A percentile compares a stretch with the other conserved stretches of the same genome.
phyloP scores from a whole-genome alignment of 2,113 vertebrate species.

The Megaptera novaeangliae region DNA sequence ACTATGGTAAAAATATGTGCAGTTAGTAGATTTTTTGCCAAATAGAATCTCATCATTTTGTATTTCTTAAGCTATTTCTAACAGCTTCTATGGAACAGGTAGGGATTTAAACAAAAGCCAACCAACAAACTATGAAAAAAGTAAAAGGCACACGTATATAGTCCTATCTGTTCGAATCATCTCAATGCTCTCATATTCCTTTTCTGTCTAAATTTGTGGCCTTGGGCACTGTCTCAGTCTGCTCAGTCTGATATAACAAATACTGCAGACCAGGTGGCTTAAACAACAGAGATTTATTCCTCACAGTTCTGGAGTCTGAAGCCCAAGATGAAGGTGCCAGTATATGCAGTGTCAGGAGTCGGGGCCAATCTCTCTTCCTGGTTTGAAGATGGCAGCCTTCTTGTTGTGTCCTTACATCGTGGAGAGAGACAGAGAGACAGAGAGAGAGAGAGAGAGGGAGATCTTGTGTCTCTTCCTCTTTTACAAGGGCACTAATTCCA shows the following conservation, averaged over 20 bases:
- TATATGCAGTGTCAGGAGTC: rapidly evolving
- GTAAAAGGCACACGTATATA: neutral
- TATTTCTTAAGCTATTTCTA: neutral
- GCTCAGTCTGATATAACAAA: neutral
- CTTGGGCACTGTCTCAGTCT: neutral
- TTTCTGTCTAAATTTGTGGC: neutral
- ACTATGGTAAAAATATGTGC: neutral
- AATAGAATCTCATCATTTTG: neutral
- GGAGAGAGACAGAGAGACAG: neutral
- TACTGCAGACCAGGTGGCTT: neutral
- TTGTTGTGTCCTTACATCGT: neutral
- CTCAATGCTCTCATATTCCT: neutral
- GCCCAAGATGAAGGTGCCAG: neutral
- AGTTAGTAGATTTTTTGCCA: neutral
- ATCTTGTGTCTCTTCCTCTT: neutral
- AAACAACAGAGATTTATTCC: neutral
- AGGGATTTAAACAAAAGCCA: neutral
- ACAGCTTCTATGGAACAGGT: neutral
- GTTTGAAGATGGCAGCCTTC: neutral
- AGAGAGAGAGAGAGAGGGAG: neutral
- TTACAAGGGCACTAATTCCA: neutral
- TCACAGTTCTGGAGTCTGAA: neutral
- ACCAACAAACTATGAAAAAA: neutral
- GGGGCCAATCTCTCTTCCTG: neutral
- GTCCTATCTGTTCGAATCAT: neutral